These are phyloP conservation scores for Progne subis DNA, from an alignment of 2,113 vertebrate genomes.

Conservation along the genomic window DNA sequence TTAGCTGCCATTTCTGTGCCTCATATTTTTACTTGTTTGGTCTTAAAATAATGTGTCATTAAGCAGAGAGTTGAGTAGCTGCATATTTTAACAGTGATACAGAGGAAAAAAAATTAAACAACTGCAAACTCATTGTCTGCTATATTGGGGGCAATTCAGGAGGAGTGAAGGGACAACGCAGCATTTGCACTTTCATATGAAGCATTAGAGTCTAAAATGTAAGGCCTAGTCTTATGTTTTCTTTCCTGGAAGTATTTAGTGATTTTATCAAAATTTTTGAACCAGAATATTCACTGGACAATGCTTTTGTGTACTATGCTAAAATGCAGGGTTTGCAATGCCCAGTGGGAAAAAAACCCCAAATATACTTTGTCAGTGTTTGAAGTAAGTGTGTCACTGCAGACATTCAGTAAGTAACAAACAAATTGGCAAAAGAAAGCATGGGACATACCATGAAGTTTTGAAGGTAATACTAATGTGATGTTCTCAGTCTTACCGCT, in stretches of 20 bases:
- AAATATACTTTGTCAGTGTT: background rate
- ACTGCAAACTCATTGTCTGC: background rate
- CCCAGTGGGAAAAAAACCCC: background rate
- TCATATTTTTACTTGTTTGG: constrained; percentile 9
- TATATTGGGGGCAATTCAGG: rapidly evolving
- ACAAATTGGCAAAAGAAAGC: background rate
- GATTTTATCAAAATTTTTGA: background rate
- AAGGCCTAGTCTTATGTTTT: background rate
- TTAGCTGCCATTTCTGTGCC: background rate
- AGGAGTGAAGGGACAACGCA: background rate
- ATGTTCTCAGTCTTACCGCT: background rate
- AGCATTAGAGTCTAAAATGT: background rate
- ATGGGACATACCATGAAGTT: background rate
- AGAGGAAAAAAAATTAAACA: background rate
- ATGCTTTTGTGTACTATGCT: background rate
- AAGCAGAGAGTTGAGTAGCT: background rate
- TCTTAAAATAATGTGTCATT: constrained; percentile 1
- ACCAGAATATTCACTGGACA: background rate
- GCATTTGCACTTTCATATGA: background rate
- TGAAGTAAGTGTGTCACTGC: background rate
- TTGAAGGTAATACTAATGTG: rapidly evolving
- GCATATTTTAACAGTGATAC: background rate
- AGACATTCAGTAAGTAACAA: background rate
- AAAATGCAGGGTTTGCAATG: background rate
- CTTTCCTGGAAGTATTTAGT: background rate